phyloP scores from a whole-genome alignment of 2,888 invertebrate species.

The Cephus pygmeus region DNA sequence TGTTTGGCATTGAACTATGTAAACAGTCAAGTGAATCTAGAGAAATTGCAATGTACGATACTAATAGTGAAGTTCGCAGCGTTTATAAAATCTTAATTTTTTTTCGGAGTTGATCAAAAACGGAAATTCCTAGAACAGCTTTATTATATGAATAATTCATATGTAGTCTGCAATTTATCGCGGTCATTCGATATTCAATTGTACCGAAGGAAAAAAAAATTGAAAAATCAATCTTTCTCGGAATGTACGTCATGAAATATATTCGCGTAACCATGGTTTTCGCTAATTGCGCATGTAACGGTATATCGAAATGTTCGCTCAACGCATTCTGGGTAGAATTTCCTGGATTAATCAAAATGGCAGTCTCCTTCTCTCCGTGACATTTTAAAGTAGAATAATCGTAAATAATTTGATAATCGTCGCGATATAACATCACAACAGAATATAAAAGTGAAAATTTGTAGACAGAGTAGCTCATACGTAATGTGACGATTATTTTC shows the following conservation, averaged over 20 bases:
- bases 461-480: neutral
- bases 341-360: constrained; percentile 49
- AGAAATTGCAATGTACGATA: neutral
- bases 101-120: neutral
- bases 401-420: neutral
- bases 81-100: neutral
- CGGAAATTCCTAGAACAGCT: neutral
- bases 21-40: neutral
- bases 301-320: constrained; percentile 25
- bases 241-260: neutral
- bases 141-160: neutral
- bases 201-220: neutral
- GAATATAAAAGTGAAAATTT: neutral
- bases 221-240: neutral
- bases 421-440: neutral
- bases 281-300: constrained; percentile 34
- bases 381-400: neutral
- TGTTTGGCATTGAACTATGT: neutral
- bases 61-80: neutral
- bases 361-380: constrained; percentile 14
- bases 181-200: neutral
- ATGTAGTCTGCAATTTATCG: neutral
- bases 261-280: constrained; percentile 1
- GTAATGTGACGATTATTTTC: neutral
- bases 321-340: constrained; percentile 54